Evolutionary conservation across 2,797 vertebrate species (phyloP).

Genomic region (Acridotheres tristis): DNA sequence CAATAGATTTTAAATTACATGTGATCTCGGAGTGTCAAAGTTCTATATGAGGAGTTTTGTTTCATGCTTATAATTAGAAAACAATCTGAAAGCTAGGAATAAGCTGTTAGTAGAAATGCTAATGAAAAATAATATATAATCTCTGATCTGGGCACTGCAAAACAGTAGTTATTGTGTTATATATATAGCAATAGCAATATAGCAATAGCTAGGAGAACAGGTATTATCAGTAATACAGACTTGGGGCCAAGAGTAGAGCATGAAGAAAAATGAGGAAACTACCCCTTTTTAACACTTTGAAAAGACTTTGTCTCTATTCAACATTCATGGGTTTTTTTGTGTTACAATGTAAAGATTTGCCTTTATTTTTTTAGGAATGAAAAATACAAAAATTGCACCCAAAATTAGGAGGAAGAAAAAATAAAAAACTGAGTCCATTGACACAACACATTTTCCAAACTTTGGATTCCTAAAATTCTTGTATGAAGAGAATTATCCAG

Average conservation of each 20-base stretch:
- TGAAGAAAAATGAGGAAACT: not conserved
- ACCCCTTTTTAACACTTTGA: not conserved
- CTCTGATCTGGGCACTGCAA: not conserved
- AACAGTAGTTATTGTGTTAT: not conserved
- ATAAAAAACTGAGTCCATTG: not conserved
- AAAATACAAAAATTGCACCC: not conserved
- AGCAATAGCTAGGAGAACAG: not conserved
- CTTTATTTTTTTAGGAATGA: not conserved
- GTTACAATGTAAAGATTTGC: fast-evolving
- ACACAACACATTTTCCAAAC: not conserved
- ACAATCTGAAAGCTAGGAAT: not conserved
- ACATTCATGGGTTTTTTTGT: not conserved
- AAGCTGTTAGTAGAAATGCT: not conserved
- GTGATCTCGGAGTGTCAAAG: not conserved
- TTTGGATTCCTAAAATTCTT: not conserved
- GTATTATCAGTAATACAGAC: not conserved
- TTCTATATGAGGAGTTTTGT: not conserved
- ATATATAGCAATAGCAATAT: not conserved
- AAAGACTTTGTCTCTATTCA: not conserved
- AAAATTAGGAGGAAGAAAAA: not conserved
- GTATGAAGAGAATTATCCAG: not conserved
- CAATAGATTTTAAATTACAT: not conserved
- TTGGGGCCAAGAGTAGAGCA: fast-evolving
- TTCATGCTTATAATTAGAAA: not conserved
- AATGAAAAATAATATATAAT: not conserved